A percentile compares a stretch with the other conserved stretches of the same genome.
Evolutionary conservation across 1,140 invertebrate genomes (phyloP).

Genomic region (Caenorhabditis brenneri): DNA sequence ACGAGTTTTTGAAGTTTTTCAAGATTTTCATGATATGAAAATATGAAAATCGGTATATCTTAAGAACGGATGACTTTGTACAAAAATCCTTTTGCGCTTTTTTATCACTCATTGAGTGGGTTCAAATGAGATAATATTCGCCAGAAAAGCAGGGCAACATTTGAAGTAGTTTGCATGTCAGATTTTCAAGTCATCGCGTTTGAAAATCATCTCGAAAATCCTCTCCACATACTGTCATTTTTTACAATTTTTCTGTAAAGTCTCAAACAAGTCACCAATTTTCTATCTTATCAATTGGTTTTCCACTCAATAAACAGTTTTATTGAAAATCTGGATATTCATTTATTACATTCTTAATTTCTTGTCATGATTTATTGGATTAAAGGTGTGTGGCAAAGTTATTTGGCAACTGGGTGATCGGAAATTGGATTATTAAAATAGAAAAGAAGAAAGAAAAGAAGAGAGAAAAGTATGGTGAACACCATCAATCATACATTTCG

Average conservation of each 20-base stretch:
- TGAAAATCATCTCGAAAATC: conserved; percentile 25
- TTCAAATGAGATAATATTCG: too few species aligned
- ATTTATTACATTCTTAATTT: background rate
- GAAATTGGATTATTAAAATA: background rate
- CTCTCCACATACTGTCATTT: background rate
- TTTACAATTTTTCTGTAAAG: background rate
- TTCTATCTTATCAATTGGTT: background rate
- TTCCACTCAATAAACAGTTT: too few species aligned
- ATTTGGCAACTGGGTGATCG: conserved; percentile 36
- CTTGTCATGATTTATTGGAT: conserved; percentile 27
- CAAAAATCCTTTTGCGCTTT: too few species aligned
- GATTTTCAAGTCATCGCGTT: conserved; percentile 19
- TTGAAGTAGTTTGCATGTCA: too few species aligned
- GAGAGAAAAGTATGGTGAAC: background rate
- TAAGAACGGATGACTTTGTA: too few species aligned
- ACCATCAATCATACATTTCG: conserved; percentile 41
- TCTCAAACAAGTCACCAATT: background rate
- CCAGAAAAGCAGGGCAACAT: too few species aligned
- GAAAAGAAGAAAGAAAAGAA: too few species aligned
- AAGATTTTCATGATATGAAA: too few species aligned
- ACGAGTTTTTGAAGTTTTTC: too few species aligned
- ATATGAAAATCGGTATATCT: too few species aligned
- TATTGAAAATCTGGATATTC: too few species aligned
- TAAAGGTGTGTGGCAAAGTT: conserved; percentile 11
- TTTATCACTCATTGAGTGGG: too few species aligned